Evolutionary conservation across 2,797 vertebrate species (phyloP).

Genomic region (Danio aesculapii): DNA sequence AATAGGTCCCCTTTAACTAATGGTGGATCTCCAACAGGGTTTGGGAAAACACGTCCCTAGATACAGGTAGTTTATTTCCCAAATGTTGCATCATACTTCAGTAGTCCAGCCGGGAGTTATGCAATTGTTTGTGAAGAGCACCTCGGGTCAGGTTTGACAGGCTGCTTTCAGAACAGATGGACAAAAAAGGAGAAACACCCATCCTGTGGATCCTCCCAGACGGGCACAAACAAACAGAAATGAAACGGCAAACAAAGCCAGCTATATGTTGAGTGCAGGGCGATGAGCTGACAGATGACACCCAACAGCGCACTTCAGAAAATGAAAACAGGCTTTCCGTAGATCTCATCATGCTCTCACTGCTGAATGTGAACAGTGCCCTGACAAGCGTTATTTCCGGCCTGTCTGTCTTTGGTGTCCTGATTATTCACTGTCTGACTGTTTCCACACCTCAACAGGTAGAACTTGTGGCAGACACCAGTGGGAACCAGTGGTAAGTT

Average conservation of each 20-base stretch:
- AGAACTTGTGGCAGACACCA: not conserved
- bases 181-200: not conserved
- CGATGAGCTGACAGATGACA: slow-evolving; percentile 22
- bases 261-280: not conserved
- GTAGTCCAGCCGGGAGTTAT: too few species aligned
- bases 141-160: not conserved
- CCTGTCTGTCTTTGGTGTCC: not conserved
- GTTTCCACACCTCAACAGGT: slow-evolving; percentile 19
- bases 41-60: too few species aligned
- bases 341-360: slow-evolving; percentile 22
- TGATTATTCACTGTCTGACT: slow-evolving; percentile 14
- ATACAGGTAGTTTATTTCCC: too few species aligned
- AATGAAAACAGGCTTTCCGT: slow-evolving; percentile 42
- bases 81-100: too few species aligned
- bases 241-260: slow-evolving; percentile 22
- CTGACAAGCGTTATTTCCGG: slow-evolving; percentile 33
- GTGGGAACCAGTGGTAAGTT: too few species aligned
- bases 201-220: not conserved
- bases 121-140: too few species aligned
- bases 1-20: too few species aligned
- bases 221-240: not conserved
- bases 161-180: not conserved
- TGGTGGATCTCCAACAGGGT: too few species aligned
- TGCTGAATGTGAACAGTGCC: slow-evolving; percentile 26
- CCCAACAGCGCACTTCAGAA: slow-evolving; percentile 16